These are phyloP conservation scores for Chelmon rostratus DNA, from an alignment of 2,797 vertebrate species.

Conservation along the genomic window DNA sequence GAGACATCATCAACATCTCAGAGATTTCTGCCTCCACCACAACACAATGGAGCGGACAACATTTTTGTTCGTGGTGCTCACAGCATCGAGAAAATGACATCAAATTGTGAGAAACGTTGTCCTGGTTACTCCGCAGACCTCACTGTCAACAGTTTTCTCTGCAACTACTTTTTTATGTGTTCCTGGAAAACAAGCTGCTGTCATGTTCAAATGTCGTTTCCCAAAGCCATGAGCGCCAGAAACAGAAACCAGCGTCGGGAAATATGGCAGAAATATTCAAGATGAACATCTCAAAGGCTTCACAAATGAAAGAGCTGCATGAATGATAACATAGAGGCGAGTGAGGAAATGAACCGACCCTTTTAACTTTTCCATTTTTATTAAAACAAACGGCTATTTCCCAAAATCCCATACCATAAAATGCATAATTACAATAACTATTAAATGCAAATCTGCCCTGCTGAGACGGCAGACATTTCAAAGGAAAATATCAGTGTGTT, in stretches of 20 bases:
- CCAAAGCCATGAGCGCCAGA: background rate
- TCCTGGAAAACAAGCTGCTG: background rate
- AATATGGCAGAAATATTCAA: background rate
- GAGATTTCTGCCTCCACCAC: background rate
- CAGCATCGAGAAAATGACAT: background rate
- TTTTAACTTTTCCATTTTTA: constrained; percentile 29
- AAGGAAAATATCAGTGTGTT: constrained; percentile 69
- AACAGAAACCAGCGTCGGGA: background rate
- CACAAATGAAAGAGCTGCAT: background rate
- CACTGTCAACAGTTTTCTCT: constrained; percentile 12
- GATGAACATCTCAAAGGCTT: background rate
- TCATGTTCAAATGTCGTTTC: background rate
- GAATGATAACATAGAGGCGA: background rate
- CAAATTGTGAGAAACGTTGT: background rate
- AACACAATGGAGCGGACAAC: background rate
- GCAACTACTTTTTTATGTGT: background rate
- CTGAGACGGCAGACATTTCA: constrained; percentile 70
- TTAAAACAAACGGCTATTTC: constrained; percentile 42
- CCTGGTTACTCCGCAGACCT: constrained; percentile 2
- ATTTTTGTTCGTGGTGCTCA: background rate
- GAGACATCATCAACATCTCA: background rate
- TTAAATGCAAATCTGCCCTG: constrained; percentile 55
- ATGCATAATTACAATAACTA: constrained; percentile 55
- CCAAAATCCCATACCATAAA: constrained; percentile 55
- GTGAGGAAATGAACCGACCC: background rate